Evolutionary conservation across 1,140 invertebrate genomes (phyloP), one percentile per base, ranked within the genome.

Genomic region (Atta texana): DNA sequence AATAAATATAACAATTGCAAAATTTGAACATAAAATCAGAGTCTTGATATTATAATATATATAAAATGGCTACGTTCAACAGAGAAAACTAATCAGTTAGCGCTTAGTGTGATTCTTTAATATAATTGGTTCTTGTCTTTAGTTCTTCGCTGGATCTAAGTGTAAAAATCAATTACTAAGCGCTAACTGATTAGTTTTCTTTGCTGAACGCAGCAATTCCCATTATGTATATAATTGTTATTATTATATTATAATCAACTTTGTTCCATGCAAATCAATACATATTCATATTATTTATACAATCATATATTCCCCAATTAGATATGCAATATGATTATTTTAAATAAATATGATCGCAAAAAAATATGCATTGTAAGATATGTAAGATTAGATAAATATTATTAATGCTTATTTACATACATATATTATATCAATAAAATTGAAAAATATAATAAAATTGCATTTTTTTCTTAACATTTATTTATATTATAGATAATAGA

Each of bases 341-440:
- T 28, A n/a, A 74, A 59, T 74, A 34, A 61, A 51, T 2, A 84
- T 12, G 2, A 57, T 82, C 14, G 16, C 53, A 84, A 44, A 44
- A 44, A 44, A 44, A 44, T 10, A 44, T 44, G 2, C 12, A 2
- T 44, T 0, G 2, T 44, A 44, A 61, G 7, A 18, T 84, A 12
- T 63, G 7, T 31, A 21, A 3, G n/a, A 61, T 61, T 75, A 63
- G 18, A 74, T 74, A 16, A 16, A 61, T 82, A 49, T 81, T 69
- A 57, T 72, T 82, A 61, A 39, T 49, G 7, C 55, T 57, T 74
- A 74, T 74, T 74, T 74, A 74, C n/a, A 74, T 74, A 49, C 39
- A 44, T 44, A 44, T 72, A 71, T 78, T 49, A 80, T 72, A 44
- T 44, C 2, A 74, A 24, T 72, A 61, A 51, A 21, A 34, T 49